These are phyloP conservation scores for Octodonta nipae DNA, from an alignment of 2,888 invertebrate genomes.

Conservation along the genomic window DNA sequence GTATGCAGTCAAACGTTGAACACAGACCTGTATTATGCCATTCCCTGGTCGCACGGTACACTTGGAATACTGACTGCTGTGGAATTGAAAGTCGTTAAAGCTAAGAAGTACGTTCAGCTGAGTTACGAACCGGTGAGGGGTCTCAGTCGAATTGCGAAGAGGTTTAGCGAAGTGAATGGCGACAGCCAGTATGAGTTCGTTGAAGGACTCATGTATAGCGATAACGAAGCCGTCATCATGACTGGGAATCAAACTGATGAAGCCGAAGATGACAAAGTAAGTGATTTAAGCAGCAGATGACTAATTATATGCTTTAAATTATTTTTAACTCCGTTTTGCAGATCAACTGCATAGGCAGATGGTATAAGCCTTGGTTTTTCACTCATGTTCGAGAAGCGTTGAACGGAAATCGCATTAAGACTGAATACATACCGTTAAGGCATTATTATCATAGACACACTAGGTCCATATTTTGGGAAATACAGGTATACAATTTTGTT, in stretches of 20 bases:
- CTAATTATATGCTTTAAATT: constrained; percentile 1
- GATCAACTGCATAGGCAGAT: constrained; percentile 60
- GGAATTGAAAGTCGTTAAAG: constrained; percentile 59
- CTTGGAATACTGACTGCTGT: constrained; percentile 68
- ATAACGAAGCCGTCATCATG: constrained; percentile 62
- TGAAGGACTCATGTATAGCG: constrained; percentile 54
- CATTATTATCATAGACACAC: constrained; percentile 77
- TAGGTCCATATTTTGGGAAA: constrained; percentile 69
- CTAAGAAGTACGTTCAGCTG: constrained; percentile 52
- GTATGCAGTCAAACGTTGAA: constrained; percentile 58
- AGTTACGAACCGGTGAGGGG: constrained; percentile 51
- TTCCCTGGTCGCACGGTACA: constrained; percentile 79
- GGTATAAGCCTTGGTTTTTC: constrained; percentile 78
- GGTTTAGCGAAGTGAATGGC: constrained; percentile 20
- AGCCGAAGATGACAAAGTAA: constrained; percentile 46
- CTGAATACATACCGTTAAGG: constrained; percentile 63
- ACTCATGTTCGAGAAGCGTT: constrained; percentile 53
- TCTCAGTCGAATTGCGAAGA: constrained; percentile 38
- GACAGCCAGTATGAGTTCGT: constrained; percentile 52
- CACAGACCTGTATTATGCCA: constrained; percentile 58
- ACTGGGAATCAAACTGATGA: constrained; percentile 54
- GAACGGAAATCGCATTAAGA: constrained; percentile 28
- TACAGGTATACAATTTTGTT: constrained; percentile 54
- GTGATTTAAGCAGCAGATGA: constrained; percentile 1
- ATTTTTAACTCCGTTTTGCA: too few relatives aligned